A percentile compares a stretch with the other conserved stretches of the same genome.
Conservation (phyloP, 2,797 vertebrate genomes). For the Mycteria americana region DNA sequence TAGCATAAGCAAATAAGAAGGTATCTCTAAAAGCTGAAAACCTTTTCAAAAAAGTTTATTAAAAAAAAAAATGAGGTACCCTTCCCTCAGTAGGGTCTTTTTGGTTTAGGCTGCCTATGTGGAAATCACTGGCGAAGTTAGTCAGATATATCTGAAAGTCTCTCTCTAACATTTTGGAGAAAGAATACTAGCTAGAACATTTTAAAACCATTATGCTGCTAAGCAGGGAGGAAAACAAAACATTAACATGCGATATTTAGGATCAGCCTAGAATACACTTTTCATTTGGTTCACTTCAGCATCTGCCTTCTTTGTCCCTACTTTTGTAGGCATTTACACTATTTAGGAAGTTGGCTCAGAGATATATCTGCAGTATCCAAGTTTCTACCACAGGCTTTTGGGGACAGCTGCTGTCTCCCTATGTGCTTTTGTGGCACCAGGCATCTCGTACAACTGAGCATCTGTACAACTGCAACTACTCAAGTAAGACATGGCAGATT, state of each 20-base stretch:
- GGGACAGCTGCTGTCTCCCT: conserved; percentile 54
- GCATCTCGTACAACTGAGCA: neutral
- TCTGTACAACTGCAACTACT: conserved; percentile 4
- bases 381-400: conserved; percentile 7
- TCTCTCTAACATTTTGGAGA: neutral
- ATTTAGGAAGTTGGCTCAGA: conserved; percentile 30
- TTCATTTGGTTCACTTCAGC: neutral
- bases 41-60: neutral
- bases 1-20: neutral
- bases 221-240: neutral
- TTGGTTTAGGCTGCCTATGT: neutral
- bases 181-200: neutral
- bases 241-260: neutral
- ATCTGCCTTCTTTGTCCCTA: conserved; percentile 14
- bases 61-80: neutral
- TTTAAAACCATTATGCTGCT: neutral
- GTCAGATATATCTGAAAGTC: neutral
- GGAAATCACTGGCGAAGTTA: neutral
- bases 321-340: conserved; percentile 32
- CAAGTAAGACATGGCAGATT: neutral
- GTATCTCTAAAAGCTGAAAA: neutral
- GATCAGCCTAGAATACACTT: neutral
- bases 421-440: conserved; percentile 14
- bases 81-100: neutral
- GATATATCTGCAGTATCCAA: conserved; percentile 17